A percentile compares a stretch with the other conserved stretches of the same genome.
phyloP scores from a whole-genome alignment of 2,888 invertebrate genomes.

The Metallyticus violacea region DNA sequence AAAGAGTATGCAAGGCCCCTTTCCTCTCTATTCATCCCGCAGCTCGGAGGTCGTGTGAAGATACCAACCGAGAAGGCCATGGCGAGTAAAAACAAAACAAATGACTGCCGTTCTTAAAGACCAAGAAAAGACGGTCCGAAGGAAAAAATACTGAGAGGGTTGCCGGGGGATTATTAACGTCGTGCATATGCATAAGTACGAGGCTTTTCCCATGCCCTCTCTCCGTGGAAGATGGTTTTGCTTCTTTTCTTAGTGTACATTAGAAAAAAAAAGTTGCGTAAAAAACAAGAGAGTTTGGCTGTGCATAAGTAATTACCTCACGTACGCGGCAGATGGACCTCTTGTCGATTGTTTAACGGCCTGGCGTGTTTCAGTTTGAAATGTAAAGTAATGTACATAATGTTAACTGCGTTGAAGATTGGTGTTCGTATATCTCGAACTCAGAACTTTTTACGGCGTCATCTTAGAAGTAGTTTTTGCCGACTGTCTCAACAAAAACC shows the following conservation, averaged over 20 bases:
- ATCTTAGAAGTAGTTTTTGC: too few species aligned
- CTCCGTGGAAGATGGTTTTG: not conserved
- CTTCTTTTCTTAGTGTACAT: too few species aligned
- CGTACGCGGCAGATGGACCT: too few species aligned
- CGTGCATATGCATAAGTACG: not conserved
- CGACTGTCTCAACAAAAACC: too few species aligned
- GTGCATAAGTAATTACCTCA: not conserved
- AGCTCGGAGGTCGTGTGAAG: not conserved
- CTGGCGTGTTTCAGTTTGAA: not conserved
- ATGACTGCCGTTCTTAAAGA: not conserved
- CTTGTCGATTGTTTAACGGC: not conserved
- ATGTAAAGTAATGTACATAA: too few species aligned
- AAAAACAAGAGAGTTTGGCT: not conserved
- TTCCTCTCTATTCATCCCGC: not conserved
- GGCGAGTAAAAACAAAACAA: not conserved
- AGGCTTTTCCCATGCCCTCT: not conserved
- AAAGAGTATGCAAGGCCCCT: not conserved
- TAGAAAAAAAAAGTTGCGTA: not conserved
- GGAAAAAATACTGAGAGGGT: not conserved
- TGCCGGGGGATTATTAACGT: not conserved
- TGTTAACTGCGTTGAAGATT: too few species aligned
- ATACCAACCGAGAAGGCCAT: not conserved
- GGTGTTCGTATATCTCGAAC: too few species aligned
- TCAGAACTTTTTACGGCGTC: too few species aligned
- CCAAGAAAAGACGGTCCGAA: not conserved